phyloP scores from a whole-genome alignment of 2,888 invertebrate genomes.

The Augiades crinisus region DNA sequence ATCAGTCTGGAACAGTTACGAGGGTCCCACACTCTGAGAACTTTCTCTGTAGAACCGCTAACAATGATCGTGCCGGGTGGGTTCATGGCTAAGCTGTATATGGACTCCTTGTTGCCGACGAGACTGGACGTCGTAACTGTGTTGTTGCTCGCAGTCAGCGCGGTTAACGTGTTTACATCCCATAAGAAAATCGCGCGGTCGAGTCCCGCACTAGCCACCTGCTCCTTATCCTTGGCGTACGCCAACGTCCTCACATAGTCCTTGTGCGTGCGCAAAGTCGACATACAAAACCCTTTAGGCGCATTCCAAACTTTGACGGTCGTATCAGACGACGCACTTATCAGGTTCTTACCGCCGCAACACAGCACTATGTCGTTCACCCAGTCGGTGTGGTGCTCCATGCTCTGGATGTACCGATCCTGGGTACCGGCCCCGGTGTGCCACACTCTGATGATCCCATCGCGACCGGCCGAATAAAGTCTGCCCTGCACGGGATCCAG shows the following conservation, averaged over 20 bases:
- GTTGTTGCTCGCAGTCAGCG: slow-evolving; percentile 98
- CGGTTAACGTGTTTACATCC: slow-evolving; percentile 99
- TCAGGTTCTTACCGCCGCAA: slow-evolving; percentile 97
- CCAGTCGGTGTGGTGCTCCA: slow-evolving; percentile 99
- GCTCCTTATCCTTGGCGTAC: slow-evolving; percentile 97
- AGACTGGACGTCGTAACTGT: slow-evolving; percentile 99
- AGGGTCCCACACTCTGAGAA: slow-evolving; percentile 98
- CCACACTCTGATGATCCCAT: slow-evolving; percentile 98
- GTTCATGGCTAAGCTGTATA: slow-evolving; percentile 99
- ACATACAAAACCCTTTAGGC: slow-evolving; percentile 99
- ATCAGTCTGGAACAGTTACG: slow-evolving; percentile 95
- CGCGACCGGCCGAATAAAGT: slow-evolving; percentile 97
- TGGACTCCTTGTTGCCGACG: slow-evolving; percentile 98
- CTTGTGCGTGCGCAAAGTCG: slow-evolving; percentile 97
- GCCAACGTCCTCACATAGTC: slow-evolving; percentile 99
- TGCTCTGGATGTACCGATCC: slow-evolving; percentile 91
- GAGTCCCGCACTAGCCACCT: slow-evolving; percentile 97
- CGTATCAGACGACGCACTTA: slow-evolving; percentile 99
- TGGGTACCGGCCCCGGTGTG: slow-evolving; percentile 83
- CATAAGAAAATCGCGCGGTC: slow-evolving; percentile 98
- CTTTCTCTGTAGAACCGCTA: slow-evolving; percentile 98
- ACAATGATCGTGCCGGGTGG: slow-evolving; percentile 97
- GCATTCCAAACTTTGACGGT: slow-evolving; percentile 99
- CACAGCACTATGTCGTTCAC: slow-evolving; percentile 99
- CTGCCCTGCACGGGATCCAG: slow-evolving; percentile 93